These are phyloP conservation scores for Myotis lucifugus DNA, from an alignment of 2,113 vertebrate genomes.

Conservation along the genomic window DNA sequence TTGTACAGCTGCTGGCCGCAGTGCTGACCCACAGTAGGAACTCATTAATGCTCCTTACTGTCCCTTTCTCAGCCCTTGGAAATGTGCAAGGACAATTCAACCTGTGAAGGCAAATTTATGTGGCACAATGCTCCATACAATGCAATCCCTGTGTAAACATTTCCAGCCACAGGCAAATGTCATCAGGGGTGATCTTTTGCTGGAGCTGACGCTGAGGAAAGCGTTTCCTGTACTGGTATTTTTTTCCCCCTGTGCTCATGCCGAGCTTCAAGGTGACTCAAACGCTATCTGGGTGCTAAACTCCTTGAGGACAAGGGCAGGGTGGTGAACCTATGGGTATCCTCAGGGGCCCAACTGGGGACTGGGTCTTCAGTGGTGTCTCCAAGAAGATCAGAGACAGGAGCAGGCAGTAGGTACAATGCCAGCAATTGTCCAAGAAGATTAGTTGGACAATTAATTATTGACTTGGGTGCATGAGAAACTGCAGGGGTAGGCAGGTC, in stretches of 20 bases:
- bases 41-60: background rate
- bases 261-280: background rate
- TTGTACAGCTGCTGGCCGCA: background rate
- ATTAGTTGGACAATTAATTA: background rate
- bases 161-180: slow-evolving; percentile 12
- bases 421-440: background rate
- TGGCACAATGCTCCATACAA: accelerated
- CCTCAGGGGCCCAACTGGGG: background rate
- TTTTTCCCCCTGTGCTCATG: background rate
- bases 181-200: background rate
- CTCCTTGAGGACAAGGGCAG: background rate
- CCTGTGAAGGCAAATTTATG: background rate
- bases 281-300: background rate
- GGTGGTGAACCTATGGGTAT: background rate
- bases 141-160: background rate
- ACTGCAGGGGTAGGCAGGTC: background rate
- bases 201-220: background rate
- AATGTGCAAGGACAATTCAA: background rate
- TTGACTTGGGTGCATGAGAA: background rate
- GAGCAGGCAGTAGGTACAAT: too few relatives aligned
- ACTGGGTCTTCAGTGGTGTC: background rate
- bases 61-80: background rate
- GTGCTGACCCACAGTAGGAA: background rate
- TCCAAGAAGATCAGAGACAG: background rate
- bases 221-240: background rate